These are phyloP conservation scores for Scaeva pyrastri DNA, from an alignment of 2,888 invertebrate species.

Conservation along the genomic window DNA sequence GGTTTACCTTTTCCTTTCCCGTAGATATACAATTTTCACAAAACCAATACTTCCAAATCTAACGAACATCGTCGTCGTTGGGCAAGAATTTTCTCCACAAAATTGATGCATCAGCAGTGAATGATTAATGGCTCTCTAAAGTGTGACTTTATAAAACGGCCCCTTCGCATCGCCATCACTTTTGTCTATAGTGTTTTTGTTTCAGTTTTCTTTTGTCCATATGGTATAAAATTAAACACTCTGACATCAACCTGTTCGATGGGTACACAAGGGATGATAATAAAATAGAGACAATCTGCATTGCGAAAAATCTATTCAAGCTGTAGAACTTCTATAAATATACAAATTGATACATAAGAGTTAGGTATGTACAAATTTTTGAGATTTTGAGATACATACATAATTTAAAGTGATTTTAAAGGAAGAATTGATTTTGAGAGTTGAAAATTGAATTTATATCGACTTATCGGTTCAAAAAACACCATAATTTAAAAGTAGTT, in stretches of 20 bases:
- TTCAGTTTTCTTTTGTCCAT: slow-evolving; percentile 35
- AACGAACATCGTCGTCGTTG: slow-evolving; percentile 5
- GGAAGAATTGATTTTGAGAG: too few relatives aligned
- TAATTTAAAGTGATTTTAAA: too few relatives aligned
- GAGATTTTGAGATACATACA: neutral
- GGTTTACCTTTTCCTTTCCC: too few relatives aligned
- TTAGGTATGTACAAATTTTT: neutral
- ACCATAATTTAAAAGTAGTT: too few relatives aligned
- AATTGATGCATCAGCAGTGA: slow-evolving; percentile 76
- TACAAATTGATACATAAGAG: neutral
- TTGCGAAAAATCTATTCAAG: slow-evolving; percentile 67
- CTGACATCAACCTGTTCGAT: slow-evolving; percentile 40
- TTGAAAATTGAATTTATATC: too few relatives aligned
- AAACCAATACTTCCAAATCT: neutral
- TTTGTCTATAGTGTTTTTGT: slow-evolving; percentile 43
- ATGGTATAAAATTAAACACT: slow-evolving; percentile 41
- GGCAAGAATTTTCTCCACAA: slow-evolving; percentile 49
- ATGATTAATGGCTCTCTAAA: slow-evolving; percentile 76
- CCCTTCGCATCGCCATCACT: slow-evolving; percentile 17
- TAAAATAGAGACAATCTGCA: slow-evolving; percentile 64
- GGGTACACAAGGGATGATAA: neutral
- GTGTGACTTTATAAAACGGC: slow-evolving; percentile 50
- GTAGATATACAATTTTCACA: too few relatives aligned
- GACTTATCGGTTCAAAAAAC: too few relatives aligned
- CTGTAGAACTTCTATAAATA: neutral